phyloP scores from a whole-genome alignment of 2,113 vertebrate species.

The human region GRCh38 chr11:92576001-92576500 shows the following conservation, averaged over 20 bases:
- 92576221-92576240: background rate
- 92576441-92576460: background rate
- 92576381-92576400: constrained; percentile 33
- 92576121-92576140: background rate
- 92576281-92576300: constrained; percentile 35
- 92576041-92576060: background rate
- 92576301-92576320: background rate
- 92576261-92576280: constrained; percentile 25
- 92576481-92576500: constrained; percentile 41
- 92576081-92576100: background rate
- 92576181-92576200: fast-evolving
- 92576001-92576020: constrained; percentile 48
- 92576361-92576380: background rate
- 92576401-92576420: constrained; percentile 8
- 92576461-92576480: background rate
- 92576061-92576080: background rate
- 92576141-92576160: background rate
- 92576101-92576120: background rate
- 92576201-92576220: background rate
- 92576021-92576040: background rate
- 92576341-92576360: background rate
- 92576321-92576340: constrained; percentile 31
- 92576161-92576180: background rate
- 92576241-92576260: background rate
- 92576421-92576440: background rate